Base-by-base conservation (phyloP, 2,797 vertebrate genomes). In the Sternarchorhynchus goeldii region DNA sequence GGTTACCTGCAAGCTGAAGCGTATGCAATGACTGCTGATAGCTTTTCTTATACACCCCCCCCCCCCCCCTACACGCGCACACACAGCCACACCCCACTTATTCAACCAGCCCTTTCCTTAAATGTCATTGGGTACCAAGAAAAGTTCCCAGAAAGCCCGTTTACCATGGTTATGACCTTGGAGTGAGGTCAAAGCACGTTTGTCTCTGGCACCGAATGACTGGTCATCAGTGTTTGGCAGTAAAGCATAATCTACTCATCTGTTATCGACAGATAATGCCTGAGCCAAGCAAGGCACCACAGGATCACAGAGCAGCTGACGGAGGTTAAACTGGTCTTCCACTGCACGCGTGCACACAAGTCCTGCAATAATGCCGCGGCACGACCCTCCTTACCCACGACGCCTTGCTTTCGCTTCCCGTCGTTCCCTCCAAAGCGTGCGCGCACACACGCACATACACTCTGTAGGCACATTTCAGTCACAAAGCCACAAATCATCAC, bases 401-500 rank as follows among this genome's bases (percentile, higher is more conserved):
- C 25, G 25, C 25, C 25, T 25, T 25, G 25, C 25, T 25, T 25
- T 25, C 25, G 25, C 25, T 25, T 25, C 25, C 25, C 25, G 25
- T 25, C 25, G 25, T 25, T 25, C 25, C 25, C 25, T 25, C 25
- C 25, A 1, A 25, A 21, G 59, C 39, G 57, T 50, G 80, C 31
- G 66, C 10, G 77, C 39, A 50, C 39, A 50, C 56, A 39, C 59
- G 41, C 25, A 34, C 17, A 20, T 62, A 53, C 57, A 50, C 25
- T 68, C 62, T 32, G 63, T 70, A 62, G 75, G 10, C 16, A 50
- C 53, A 25, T 74, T 55, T 50, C 76, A 79, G 64, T 68, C 71
- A 74, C 81, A 25, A 25, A 25, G 25, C 74, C 62, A 32, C 56
- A 81, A 87, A 81, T 86, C 82, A 86, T 60, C 55, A 67, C 62